Evolutionary conservation across 2,888 invertebrate genomes (phyloP), one percentile per base, ranked within the genome.

Genomic region (Clanis bilineata): DNA sequence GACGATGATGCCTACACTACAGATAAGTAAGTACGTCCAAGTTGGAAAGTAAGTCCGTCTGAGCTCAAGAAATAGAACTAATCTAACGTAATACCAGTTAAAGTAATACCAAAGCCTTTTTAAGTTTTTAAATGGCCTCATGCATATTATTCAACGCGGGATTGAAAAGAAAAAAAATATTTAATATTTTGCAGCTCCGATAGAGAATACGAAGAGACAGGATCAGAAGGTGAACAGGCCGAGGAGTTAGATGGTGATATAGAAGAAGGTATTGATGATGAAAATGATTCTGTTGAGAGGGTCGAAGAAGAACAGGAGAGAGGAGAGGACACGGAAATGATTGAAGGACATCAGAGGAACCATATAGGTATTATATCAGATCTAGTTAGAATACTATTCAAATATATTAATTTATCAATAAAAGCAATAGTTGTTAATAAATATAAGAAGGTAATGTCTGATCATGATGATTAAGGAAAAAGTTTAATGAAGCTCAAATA

Each of bases 171-270:
- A 6, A 25, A 25, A 25, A 25, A 4, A 21, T 21, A 32, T 6
- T 25, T 22, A 25, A 22, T 15, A 18, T 15, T 45, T 47, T 45
- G 54, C 56, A 95, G 95, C 75, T 95, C 95, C 32, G 94, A 94
- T 67, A 94, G 95, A 78, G 96, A 92, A 64, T 93, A 92, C 55
- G 92, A 95, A 66, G 96, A 95, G 72, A 94, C 94, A 57, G 95
- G 94, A 67, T 96, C 95, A 22, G 95, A 95, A 73, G 94, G 94
- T 39, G 96, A 96, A 78, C 94, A 95, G 22, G 93, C 94, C 69
- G 95, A 94, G 45, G 96, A 96, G 62, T 76, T 82, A 62, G 93
- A 93, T 60, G 87, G 79, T 69, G 92, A 86, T 73, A 75, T 75
- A 59, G 93, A 93, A 57, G 85, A 83, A 64, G 80, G 80, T 41